Base-by-base conservation (phyloP, 2,797 vertebrate species). In the Pseudochirops cupreus region DNA sequence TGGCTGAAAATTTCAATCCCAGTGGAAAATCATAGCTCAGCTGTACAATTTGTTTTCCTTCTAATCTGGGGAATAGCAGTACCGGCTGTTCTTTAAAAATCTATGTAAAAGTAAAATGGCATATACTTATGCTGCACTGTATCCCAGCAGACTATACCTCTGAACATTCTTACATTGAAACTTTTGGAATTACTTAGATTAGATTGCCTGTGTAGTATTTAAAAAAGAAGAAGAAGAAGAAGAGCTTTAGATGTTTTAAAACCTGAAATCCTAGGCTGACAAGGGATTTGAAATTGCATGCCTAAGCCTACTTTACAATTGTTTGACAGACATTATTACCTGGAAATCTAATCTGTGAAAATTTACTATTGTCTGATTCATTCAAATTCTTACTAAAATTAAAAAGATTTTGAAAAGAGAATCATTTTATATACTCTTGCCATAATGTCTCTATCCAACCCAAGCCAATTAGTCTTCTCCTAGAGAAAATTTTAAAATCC, bases 121-220 rank as follows among this genome's bases (percentile, higher is more conserved):
- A 0, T 46, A 33, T 55, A 82, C 0, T 4, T 28, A 53, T 74
- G 29, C 0, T 21, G 6, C 0, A 1, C 0, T 0, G 2, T 74
- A n/a, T 28, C 91, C 0, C 5, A 26, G 16, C 31, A 33, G 26
- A 26, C 67, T 39, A 12, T 28, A 29, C 3, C 39, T 16, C 10
- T 0, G 29, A 50, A 3, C 9, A 33, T 33, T 5, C 14, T 57
- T 12, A 12, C 18, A 91, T 74, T 13, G 3, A 91, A 4, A 52
- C 16, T 0, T 56, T 26, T 1, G 50, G 24, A 93, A 74, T 62
- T 3, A 57, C 0, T 1, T 16, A 11, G 5, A 29, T 94, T 54
- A 10, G 31, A 58, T 33, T 12, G 56, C 58, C 7, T 18, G 26
- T 28, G n/a, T 55, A 16, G 0, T 24, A 11, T 28, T 29, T 24